phyloP scores from a whole-genome alignment of 2,113 vertebrate genomes.

The Pycnonotus jocosus region DNA sequence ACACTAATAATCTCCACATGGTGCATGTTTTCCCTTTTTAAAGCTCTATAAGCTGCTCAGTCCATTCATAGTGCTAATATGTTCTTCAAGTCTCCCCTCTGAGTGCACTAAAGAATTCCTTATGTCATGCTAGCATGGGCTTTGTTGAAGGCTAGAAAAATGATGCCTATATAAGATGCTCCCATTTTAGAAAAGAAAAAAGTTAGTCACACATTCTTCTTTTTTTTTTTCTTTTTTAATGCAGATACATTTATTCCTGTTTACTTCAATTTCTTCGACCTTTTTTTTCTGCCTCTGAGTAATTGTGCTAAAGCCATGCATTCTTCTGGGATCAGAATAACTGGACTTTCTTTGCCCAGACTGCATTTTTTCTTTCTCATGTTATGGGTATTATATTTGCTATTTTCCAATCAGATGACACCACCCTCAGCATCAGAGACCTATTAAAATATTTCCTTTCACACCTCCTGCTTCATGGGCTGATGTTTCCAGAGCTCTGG shows the following conservation, averaged over 20 bases:
- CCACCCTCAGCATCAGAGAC: neutral
- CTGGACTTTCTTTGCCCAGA: neutral
- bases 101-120: neutral
- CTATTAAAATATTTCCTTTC: conserved; percentile 13
- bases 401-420: neutral
- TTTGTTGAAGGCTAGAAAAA: neutral
- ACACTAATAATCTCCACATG: neutral
- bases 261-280: neutral
- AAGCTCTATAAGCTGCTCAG: neutral
- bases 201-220: neutral
- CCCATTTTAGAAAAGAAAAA: neutral
- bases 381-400: neutral
- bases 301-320: neutral
- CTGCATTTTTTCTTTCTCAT: neutral
- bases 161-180: neutral
- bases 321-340: neutral
- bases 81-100: neutral
- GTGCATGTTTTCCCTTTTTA: neutral
- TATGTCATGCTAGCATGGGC: neutral
- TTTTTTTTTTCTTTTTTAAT: neutral
- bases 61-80: neutral
- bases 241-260: neutral
- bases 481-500: neutral
- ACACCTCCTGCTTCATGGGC: neutral
- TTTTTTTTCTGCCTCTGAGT: neutral